Evolutionary conservation across 2,113 vertebrate species (phyloP).

Genomic region (Acanthochromis polyacanthus): DNA sequence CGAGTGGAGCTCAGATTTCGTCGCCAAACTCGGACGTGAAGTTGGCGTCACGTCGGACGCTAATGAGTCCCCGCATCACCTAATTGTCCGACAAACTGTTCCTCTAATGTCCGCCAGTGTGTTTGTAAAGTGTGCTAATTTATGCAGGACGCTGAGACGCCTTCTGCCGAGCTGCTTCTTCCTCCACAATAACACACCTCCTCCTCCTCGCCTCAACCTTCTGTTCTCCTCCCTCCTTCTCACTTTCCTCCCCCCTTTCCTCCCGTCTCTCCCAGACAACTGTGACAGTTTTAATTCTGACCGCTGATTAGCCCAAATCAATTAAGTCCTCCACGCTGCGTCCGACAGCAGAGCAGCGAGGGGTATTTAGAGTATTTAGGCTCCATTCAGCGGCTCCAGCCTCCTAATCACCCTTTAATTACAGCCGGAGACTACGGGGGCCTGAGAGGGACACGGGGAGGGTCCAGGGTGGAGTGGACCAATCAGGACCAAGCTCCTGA

Average conservation of each 20-base stretch:
- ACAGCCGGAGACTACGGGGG: conserved; percentile 75
- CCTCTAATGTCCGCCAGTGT: conserved; percentile 75
- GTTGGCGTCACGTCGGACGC: conserved; percentile 49
- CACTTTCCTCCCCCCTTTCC: neutral
- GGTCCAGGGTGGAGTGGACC: conserved; percentile 32
- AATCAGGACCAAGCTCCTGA: neutral
- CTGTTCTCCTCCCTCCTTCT: conserved; percentile 61
- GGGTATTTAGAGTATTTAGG: conserved; percentile 80
- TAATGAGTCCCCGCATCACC: conserved; percentile 76
- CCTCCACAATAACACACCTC: conserved; percentile 73
- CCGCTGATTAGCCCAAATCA: conserved; percentile 85
- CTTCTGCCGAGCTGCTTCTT: conserved; percentile 79
- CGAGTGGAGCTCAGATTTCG: conserved; percentile 2
- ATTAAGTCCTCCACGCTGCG: conserved; percentile 82
- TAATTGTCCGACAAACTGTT: conserved; percentile 78
- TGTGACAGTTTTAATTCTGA: conserved; percentile 89
- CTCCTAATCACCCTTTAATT: conserved; percentile 88
- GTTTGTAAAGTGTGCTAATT: conserved; percentile 73
- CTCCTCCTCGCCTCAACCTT: conserved; percentile 63
- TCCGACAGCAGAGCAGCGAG: conserved; percentile 82
- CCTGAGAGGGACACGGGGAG: conserved; percentile 70
- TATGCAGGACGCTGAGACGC: conserved; percentile 80
- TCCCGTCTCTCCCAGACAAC: conserved; percentile 78
- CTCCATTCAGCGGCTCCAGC: conserved; percentile 81
- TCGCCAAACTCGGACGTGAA: conserved; percentile 40